These are phyloP conservation scores for Rhagoletis zephyria DNA, from an alignment of 1,140 invertebrate species.

Conservation along the genomic window DNA sequence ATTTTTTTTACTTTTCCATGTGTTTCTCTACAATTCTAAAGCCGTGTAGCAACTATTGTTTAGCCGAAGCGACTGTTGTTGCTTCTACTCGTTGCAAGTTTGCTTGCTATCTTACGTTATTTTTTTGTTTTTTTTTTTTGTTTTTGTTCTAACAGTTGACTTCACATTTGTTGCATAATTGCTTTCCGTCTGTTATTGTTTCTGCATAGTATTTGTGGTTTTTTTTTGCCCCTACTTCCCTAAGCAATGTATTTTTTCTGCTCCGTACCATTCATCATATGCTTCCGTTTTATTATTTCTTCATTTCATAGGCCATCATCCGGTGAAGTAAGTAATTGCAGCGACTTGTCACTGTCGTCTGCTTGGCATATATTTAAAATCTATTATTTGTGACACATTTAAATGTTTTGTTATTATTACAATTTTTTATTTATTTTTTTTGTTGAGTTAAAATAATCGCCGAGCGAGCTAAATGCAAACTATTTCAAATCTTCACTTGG, in stretches of 20 bases:
- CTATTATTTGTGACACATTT: slow-evolving; percentile 32
- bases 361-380: slow-evolving; percentile 45
- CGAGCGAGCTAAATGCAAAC: too few relatives aligned
- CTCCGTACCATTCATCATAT: slow-evolving; percentile 22
- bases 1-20: neutral
- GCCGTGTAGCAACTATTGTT: neutral
- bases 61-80: neutral
- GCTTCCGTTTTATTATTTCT: slow-evolving; percentile 14
- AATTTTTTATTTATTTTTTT: neutral
- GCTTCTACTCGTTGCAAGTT: neutral
- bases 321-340: slow-evolving; percentile 33
- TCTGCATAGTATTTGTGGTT: too few relatives aligned
- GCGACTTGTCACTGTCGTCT: slow-evolving; percentile 38
- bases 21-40: neutral
- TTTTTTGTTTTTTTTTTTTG: neutral
- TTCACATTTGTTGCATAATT: slow-evolving; percentile 54
- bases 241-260: slow-evolving; percentile 56
- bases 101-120: neutral
- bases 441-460: too few relatives aligned
- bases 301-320: slow-evolving; percentile 38
- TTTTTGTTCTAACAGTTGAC: slow-evolving; percentile 26
- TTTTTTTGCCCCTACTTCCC: too few relatives aligned
- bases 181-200: neutral
- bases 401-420: neutral
- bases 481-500: too few relatives aligned